Evolutionary conservation across 2,888 invertebrate genomes (phyloP), one percentile per base, ranked within the genome.

Genomic region (Tanypteryx hageni): DNA sequence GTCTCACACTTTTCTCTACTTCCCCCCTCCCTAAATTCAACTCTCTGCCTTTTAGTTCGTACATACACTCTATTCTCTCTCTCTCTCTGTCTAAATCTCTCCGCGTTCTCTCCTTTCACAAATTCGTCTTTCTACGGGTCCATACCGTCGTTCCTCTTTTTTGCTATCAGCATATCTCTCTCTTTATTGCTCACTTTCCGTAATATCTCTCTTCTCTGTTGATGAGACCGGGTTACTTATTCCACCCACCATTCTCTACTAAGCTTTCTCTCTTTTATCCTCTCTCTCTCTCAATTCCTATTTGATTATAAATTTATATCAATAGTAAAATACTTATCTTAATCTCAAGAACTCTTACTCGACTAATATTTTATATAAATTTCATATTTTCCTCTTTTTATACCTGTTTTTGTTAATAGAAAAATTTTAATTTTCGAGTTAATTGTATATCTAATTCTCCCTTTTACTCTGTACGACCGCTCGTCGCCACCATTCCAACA

Each of bases 11-110:
- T 56, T 83, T 56, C 83, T 57, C 56, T n/a, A 18, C 56, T 64
- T 64, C 64, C 64, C 64, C 44, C 56, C 56, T 18, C 61, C 56
- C 22, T 27, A 27, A 27, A 76, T 22, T 76, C 76, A 3, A 76
- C 64, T 64, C 64, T 64, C 64, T 14, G n/a, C 22, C 76, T 76
- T 76, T 76, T 76, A 27, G 76, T 76, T 76, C 76, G 44, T 44
- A 1, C 44, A 44, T 44, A 44, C 44, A 22, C 27, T 76, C 27
- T 10, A 76, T 76, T 76, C 22, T 76, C n/a, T 27, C 27, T 76
- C 76, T 76, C 76, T 76, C 76, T 11, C 76, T 59, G n/a, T n/a
- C 9, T 61, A 61, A 13, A 22, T 76, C 22, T 76, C 76, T 27
- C 22, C 22, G 76, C 13, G 27, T 76, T 76, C 22, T 22, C 76